Conservation (phyloP, 2,888 invertebrate species). For the Mythimna impura region DNA sequence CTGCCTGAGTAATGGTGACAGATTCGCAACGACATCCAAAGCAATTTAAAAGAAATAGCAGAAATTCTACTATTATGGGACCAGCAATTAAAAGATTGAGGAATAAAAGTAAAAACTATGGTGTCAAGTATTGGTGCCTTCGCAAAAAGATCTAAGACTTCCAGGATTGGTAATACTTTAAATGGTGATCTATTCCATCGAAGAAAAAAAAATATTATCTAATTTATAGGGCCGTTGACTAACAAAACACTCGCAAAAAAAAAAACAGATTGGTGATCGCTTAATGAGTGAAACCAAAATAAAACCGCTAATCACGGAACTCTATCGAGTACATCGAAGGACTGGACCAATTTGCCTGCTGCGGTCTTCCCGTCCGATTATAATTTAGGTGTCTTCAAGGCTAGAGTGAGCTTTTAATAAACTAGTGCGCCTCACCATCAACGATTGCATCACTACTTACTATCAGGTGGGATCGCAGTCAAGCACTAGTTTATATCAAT, state of each 20-base stretch:
- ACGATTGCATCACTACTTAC: too few species aligned
- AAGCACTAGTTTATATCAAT: too few species aligned
- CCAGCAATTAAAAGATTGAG: conserved; percentile 39
- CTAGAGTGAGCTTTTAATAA: too few species aligned
- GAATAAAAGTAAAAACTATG: conserved; percentile 1
- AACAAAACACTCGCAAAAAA: background rate
- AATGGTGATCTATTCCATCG: background rate
- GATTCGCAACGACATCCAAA: conserved; percentile 51
- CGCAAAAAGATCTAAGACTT: conserved; percentile 9
- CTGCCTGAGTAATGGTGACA: conserved; percentile 78
- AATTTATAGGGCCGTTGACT: background rate
- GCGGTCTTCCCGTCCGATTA: too few species aligned
- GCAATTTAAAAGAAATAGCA: conserved; percentile 56
- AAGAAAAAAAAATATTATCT: background rate
- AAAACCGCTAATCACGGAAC: background rate
- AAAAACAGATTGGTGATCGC: background rate
- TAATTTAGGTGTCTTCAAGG: too few species aligned
- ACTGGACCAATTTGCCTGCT: too few species aligned
- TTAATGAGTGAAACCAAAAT: background rate
- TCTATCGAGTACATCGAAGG: too few species aligned
- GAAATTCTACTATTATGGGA: conserved; percentile 33
- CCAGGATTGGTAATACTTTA: background rate
- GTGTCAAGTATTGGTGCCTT: conserved; percentile 11
- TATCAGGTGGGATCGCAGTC: too few species aligned
- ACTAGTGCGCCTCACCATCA: too few species aligned